phyloP scores from a whole-genome alignment of 2,797 vertebrate genomes.

The Stomatorhinus walkeri region DNA sequence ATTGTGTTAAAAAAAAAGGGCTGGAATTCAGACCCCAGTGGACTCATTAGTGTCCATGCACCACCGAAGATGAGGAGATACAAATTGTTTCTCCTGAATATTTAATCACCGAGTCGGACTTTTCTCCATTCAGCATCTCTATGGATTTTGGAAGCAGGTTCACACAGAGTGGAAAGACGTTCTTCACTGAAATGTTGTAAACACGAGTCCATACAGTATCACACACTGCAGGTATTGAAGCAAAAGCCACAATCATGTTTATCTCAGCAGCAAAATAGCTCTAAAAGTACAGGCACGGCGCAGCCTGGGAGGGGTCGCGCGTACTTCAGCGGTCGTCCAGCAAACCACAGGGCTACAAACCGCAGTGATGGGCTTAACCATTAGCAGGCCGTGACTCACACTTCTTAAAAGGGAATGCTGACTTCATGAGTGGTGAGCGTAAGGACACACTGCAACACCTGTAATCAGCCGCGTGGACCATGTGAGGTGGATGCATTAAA shows the following conservation, averaged over 20 bases:
- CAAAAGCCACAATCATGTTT: neutral
- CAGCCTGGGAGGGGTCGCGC: neutral
- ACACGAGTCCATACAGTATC: neutral
- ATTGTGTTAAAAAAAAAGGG: neutral
- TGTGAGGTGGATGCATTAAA: neutral
- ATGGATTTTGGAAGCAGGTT: slow-evolving; percentile 8
- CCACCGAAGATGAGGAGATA: neutral
- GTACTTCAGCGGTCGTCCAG: neutral
- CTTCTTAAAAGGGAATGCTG: slow-evolving; percentile 12
- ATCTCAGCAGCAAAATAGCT: neutral
- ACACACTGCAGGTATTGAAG: neutral
- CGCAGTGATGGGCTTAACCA: neutral
- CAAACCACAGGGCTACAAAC: neutral
- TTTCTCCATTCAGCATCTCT: slow-evolving; percentile 4
- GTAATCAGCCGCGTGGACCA: slow-evolving; percentile 15
- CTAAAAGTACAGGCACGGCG: neutral
- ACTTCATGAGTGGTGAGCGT: slow-evolving; percentile 17
- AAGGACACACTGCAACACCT: neutral
- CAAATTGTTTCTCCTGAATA: slow-evolving; percentile 12
- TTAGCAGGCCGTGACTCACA: slow-evolving; percentile 14
- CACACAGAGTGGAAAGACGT: slow-evolving; percentile 2
- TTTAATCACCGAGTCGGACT: neutral
- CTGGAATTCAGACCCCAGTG: neutral
- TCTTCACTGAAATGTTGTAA: neutral
- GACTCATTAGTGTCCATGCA: slow-evolving; percentile 15